These are phyloP conservation scores for Venturia canescens DNA, from an alignment of 1,140 invertebrate species.

Conservation along the genomic window DNA sequence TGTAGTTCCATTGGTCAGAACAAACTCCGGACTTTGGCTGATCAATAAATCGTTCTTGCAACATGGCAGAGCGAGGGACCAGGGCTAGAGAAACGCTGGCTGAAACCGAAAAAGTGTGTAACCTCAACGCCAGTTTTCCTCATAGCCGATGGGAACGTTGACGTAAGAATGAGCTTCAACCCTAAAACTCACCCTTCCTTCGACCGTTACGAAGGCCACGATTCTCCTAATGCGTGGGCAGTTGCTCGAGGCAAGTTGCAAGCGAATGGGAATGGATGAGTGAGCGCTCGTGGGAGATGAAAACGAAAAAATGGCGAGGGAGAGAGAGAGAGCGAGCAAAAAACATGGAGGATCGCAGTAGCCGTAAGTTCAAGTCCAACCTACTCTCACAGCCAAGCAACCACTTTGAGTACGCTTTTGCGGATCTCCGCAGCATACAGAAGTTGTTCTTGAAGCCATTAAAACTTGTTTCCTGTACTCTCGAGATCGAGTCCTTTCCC, in stretches of 20 bases:
- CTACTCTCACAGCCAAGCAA: slow-evolving; percentile 8
- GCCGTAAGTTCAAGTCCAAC: slow-evolving; percentile 45
- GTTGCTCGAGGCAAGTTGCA: slow-evolving; percentile 15
- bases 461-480: slow-evolving; percentile 47
- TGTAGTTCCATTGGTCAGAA: slow-evolving; percentile 44
- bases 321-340: slow-evolving; percentile 11
- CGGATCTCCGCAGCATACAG: slow-evolving; percentile 23
- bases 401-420: slow-evolving; percentile 25
- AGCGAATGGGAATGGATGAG: slow-evolving; percentile 25
- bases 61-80: slow-evolving; percentile 3
- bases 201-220: neutral
- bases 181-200: slow-evolving; percentile 39
- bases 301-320: slow-evolving; percentile 25
- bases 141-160: neutral
- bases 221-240: neutral
- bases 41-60: slow-evolving; percentile 75
- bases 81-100: slow-evolving; percentile 22
- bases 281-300: slow-evolving; percentile 14
- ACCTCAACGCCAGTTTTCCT: neutral
- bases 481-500: neutral
- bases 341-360: slow-evolving; percentile 35
- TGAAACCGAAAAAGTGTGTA: slow-evolving; percentile 32
- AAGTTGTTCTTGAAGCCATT: slow-evolving; percentile 48
- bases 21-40: slow-evolving; percentile 60
- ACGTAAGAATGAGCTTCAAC: slow-evolving; percentile 11